Evolutionary conservation across 2,797 vertebrate genomes (phyloP).

Genomic region (Squalus acanthias): DNA sequence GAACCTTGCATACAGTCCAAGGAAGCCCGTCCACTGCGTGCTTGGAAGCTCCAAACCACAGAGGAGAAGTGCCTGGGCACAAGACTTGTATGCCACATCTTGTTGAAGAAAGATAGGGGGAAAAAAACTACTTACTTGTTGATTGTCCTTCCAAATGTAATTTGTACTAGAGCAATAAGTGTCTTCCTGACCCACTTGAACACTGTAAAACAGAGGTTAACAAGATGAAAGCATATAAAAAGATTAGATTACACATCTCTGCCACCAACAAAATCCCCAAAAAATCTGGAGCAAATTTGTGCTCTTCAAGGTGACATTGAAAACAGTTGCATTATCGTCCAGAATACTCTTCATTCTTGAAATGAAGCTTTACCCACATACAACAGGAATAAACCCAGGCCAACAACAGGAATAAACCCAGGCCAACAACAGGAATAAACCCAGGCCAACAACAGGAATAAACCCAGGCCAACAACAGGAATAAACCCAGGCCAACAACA

Average conservation of each 20-base stretch:
- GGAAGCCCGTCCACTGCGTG: not conserved
- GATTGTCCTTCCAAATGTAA: constrained; percentile 97
- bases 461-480: not conserved
- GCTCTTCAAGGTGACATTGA: not conserved
- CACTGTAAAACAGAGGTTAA: constrained; percentile 64
- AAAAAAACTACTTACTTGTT: constrained; percentile 81
- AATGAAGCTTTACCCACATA: not conserved
- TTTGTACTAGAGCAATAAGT: constrained; percentile 96
- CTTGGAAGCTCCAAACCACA: not conserved
- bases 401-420: not conserved
- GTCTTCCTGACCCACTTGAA: constrained; percentile 99
- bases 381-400: not conserved
- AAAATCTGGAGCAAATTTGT: not conserved
- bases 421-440: too few species aligned
- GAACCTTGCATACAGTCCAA: not conserved
- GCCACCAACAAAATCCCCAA: too few species aligned
- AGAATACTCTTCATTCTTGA: not conserved
- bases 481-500: not conserved
- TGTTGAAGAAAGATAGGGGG: not conserved
- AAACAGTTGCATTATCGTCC: not conserved
- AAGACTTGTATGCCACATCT: not conserved
- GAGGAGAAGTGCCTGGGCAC: not conserved
- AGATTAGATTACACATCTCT: not conserved
- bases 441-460: not conserved
- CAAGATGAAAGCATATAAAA: not conserved